Base-by-base conservation (phyloP, 1,140 invertebrate genomes). In the Ostrea denselamellosa region DNA sequence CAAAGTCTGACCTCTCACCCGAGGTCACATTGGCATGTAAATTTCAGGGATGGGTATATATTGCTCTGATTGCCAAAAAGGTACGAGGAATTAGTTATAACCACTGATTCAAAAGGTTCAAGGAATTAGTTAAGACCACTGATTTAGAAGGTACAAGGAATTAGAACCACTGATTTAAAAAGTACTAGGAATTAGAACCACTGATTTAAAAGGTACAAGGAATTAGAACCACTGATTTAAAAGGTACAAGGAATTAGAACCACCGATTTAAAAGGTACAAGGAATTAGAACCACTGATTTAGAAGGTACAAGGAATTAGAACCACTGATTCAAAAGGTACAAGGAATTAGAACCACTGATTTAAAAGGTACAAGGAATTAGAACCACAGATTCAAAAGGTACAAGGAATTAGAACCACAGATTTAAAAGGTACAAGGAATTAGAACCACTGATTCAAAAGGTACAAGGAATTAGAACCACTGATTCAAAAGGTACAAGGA, bases 11-110 rank as follows among this genome's bases (percentile, higher is more conserved):
- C 0, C 34, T 92, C 4, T 28, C 88, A 0, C 82, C 87, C 2
- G 91, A 92, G 22, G 81, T 89, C 12, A 86, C 89, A 51, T 92
- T 89, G 56, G 90, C 85, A 8, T 89, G 88, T 77, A 65, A 86
- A 44, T 90, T 89, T 19, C 91, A 89, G 65, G 92, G 89, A 8
- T 93, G 92, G 92, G 88, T 90, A 7, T 93, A 93, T 81, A 87
- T 91, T 0, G 86, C 92, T 25, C 89, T 93, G 4, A 83, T 91
- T 19, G 85, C 90, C n/a, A 89, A 91, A 17, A 91, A 90, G 90
- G 91, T 92, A 62, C 8, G 51, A 8, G 17, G 28, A 2, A 25
- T 28, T 56, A 10, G n/a, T n/a, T n/a, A n/a, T n/a, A n/a, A n/a
- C n/a, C n/a, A n/a, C n/a, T n/a, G n/a, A n/a, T n/a, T n/a, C n/a